Base-by-base conservation (phyloP, 2,797 vertebrate species). In the Tapera naevia region DNA sequence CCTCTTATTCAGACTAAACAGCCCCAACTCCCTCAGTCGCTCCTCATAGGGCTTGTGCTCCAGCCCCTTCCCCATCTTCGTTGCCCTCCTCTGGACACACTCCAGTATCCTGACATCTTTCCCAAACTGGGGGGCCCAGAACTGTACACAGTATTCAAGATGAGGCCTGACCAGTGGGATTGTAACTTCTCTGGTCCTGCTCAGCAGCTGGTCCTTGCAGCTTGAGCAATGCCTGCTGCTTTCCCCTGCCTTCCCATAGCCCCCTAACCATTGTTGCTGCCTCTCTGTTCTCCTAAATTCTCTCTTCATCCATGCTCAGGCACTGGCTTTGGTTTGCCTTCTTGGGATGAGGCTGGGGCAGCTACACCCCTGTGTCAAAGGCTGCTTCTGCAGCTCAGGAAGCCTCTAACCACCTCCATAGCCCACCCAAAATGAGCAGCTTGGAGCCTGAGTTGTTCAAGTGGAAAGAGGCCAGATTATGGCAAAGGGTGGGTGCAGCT, bases 391-490 rank as follows among this genome's bases (percentile, higher is more conserved):
- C 19, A 65, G 50, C 61, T 78, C 0, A 0, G 22, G 53, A 39
- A 79, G 45, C 50, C n/a, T 60, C 57, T 5, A 6, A 28, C 9
- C 27, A 8, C 30, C 50, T 65, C 71, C 3, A 1, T 4, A 32
- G 7, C 4, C 5, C 37, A 0, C 17, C 3, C 7, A 13, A 18
- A 81, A 45, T 1, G 5, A 62, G 5, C 16, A 12, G 33, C 32
- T 76, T 7, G 23, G 25, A 2, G 0, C 35, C 62, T 15, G 43
- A 13, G 18, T 0, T 30, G 24, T 18, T 43, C 45, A 24, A 64
- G 9, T 1, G 5, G 33, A 67, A 25, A 15, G 0, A 28, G 19
- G 3, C 11, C 18, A 1, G 33, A 4, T n/a, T 16, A 5, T 2
- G 28, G 46, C 14, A 30, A 17, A 15, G 48, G 35, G 22, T 65